Percentiles rank a stretch among this genome's conserved stretches.
phyloP scores from a whole-genome alignment of 1,140 invertebrate species.

The Tribolium madens region DNA sequence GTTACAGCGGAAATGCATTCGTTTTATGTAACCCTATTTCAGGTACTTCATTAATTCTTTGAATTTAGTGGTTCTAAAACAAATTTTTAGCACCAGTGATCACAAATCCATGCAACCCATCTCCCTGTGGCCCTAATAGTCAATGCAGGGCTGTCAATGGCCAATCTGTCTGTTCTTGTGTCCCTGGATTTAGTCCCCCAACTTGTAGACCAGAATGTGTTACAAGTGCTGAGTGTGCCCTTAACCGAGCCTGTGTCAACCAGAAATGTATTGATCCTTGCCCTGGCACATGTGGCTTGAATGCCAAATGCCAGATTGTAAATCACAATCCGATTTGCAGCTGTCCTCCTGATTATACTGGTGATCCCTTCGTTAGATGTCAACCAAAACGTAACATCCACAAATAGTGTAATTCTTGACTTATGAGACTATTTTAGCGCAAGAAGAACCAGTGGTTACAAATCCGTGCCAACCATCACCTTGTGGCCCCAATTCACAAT shows the following conservation, averaged over 20 bases:
- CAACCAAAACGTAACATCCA: conserved; percentile 63
- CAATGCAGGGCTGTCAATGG: conserved; percentile 85
- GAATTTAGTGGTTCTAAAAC: not conserved
- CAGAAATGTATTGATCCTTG: conserved; percentile 81
- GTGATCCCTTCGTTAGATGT: conserved; percentile 80
- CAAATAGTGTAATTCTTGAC: conserved; percentile 51
- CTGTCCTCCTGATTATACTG: conserved; percentile 85
- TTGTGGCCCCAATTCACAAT: conserved; percentile 80
- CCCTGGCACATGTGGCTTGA: conserved; percentile 83
- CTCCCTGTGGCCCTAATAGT: conserved; percentile 86
- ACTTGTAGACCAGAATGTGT: conserved; percentile 76
- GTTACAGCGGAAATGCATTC: conserved; percentile 79
- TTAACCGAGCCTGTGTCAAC: conserved; percentile 74
- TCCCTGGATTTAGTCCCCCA: conserved; percentile 75
- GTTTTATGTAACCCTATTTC: conserved; percentile 68
- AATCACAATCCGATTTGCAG: conserved; percentile 78
- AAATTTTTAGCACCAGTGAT: conserved; percentile 64
- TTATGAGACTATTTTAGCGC: conserved; percentile 61
- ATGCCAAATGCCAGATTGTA: conserved; percentile 78
- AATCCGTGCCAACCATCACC: conserved; percentile 78
- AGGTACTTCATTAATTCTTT: conserved; percentile 34
- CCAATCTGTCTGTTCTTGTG: conserved; percentile 82
- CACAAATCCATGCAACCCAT: conserved; percentile 80
- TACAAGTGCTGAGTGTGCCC: conserved; percentile 74
- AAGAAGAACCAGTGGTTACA: conserved; percentile 65